phyloP scores from a whole-genome alignment of 2,113 vertebrate genomes.

The Talpa occidentalis region DNA sequence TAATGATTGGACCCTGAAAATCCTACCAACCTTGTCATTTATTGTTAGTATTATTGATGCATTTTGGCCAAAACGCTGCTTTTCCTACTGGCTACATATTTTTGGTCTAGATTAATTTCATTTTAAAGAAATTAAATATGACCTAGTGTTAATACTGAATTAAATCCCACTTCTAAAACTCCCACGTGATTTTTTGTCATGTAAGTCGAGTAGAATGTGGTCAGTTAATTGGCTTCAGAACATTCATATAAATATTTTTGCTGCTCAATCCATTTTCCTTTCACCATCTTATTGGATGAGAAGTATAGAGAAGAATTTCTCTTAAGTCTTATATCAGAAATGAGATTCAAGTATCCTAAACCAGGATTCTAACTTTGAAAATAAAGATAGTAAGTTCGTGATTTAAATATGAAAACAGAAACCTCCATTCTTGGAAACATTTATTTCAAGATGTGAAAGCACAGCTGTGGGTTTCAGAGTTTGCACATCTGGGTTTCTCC shows the following conservation, averaged over 20 bases:
- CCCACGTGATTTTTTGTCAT: not conserved
- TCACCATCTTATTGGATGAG: not conserved
- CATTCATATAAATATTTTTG: not conserved
- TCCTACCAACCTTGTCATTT: not conserved
- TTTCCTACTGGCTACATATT: slow-evolving; percentile 22
- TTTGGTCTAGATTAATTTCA: not conserved
- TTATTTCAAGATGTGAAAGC: slow-evolving; percentile 51
- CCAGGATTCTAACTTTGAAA: slow-evolving; percentile 36
- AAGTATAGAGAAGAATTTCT: not conserved
- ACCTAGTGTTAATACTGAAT: not conserved
- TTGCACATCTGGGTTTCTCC: slow-evolving; percentile 31
- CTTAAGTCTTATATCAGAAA: not conserved
- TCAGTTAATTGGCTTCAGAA: not conserved
- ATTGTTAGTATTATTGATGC: not conserved
- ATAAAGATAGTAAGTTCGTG: not conserved
- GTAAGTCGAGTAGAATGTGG: not conserved
- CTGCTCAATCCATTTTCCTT: not conserved
- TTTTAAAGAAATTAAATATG: not conserved
- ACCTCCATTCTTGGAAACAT: slow-evolving; percentile 44
- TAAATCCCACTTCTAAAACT: slow-evolving; percentile 1
- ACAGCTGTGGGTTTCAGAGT: slow-evolving; percentile 75
- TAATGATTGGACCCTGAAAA: not conserved
- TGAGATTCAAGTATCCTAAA: not conserved
- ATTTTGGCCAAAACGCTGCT: slow-evolving; percentile 42
- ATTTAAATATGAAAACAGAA: slow-evolving; percentile 54